Evolutionary conservation across 2,113 vertebrate species (phyloP).

Genomic region (Sceloporus undulatus): DNA sequence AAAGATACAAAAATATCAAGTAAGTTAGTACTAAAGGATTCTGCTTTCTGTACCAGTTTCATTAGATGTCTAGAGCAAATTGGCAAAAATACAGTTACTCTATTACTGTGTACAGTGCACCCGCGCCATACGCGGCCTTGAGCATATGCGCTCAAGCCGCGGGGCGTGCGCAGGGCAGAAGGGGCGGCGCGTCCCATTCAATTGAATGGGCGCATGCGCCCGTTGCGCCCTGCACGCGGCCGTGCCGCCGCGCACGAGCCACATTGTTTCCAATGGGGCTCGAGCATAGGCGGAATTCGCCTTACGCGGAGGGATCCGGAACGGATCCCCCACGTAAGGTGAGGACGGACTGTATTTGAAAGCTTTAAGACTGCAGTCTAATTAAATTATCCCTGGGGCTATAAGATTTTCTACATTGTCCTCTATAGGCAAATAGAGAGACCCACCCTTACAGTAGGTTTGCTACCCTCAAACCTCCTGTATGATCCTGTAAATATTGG

Average conservation of each 20-base stretch:
- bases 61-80: not conserved
- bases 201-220: too few relatives aligned
- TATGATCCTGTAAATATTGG: not conserved
- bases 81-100: not conserved
- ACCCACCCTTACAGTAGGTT: not conserved
- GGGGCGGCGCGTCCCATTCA: too few relatives aligned
- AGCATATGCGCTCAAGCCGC: too few relatives aligned
- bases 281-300: too few relatives aligned
- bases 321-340: too few relatives aligned
- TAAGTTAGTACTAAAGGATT: conserved; percentile 68
- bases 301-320: too few relatives aligned
- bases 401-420: not conserved
- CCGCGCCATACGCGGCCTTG: too few relatives aligned
- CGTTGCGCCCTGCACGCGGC: too few relatives aligned
- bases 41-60: not conserved
- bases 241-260: too few relatives aligned
- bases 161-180: too few relatives aligned
- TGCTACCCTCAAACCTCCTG: not conserved
- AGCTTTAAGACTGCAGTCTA: not conserved
- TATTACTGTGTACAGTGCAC: too few relatives aligned
- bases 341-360: not conserved
- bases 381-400: not conserved
- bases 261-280: too few relatives aligned
- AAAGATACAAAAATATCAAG: conserved; percentile 83
- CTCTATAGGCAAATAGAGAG: not conserved